Evolutionary conservation across 2,797 vertebrate species (phyloP), one percentile per base, ranked within the genome.

Genomic region (Pelobates cultripes): DNA sequence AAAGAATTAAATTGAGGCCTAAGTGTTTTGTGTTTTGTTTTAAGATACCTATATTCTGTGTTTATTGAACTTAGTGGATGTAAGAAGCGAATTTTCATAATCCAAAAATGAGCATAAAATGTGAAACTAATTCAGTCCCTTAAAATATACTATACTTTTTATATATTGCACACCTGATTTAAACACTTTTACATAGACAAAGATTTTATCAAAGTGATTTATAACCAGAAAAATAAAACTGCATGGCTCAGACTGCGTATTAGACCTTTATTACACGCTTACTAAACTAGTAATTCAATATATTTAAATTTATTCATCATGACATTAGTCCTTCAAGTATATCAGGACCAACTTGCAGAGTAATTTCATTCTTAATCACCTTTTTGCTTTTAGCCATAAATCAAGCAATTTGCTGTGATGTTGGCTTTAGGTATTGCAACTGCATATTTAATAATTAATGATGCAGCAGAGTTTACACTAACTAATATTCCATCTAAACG

Each of bases 361-460:
- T 73, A 78, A 74, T 74, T 78, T 83, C 72, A 77, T 78, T 78
- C 70, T 55, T 69, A 83, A 78, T 57, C 70, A 78, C 81, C 64
- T 73, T 75, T 79, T 75, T 61, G 42, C 63, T 70, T 42, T 45
- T 43, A 67, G 76, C 76, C 43, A 83, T 79, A 75, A 83, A 78
- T 83, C 76, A 75, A 61, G 8, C 12, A 63, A 51, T 75, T 70
- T 53, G 70, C 79, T 83, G 70, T 14, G 47, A 40, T 79, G 81
- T 71, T 76, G 67, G 73, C 17, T 75, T 64, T 78, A 64, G 79
- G 70, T 83, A 78, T 75, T 79, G 79, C 81, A 78, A 73, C 63
- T 61, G 40, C 75, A 51, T 17, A 43, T 74, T 83, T 78, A 78
- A 83, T 83, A 75, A 83, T 83, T 83, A 64, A 83, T 78, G 64